Evolutionary conservation across 2,888 invertebrate species (phyloP), one percentile per base, ranked within the genome.

Genomic region (Eudemis profundana): DNA sequence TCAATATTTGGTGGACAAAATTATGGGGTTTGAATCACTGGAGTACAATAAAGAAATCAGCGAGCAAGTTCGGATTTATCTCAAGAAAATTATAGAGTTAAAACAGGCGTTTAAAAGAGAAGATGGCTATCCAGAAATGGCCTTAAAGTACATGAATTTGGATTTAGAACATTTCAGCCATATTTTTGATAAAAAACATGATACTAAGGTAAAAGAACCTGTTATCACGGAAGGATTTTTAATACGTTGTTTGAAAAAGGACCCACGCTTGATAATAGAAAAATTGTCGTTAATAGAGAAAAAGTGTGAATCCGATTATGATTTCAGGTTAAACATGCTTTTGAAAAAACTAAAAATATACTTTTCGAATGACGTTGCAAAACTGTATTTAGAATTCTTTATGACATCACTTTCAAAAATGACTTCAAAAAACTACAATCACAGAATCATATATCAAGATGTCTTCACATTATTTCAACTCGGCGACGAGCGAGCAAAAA

Each of bases 291-390:
- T 69, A 38, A 64, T 76, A 15, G 70, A 71, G 54, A n/a, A 68
- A 5, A 47, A 42, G 12, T 56, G 70, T 66, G 27, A 60, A 38
- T 33, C 67, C 5, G 29, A 27, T 3, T 14, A 15, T 0, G 3
- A 19, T 33, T 67, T 74, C 33, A 69, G 70, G 36, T 61, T 84
- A 0, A 79, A 74, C 36, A 64, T 46, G 3, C 68, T 86, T 1
- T 64, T 85, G n/a, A 78, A 71, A 46, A 85, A 84, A 71, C 56
- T 88, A 3, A 82, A 72, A 74, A 72, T 81, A 51, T 88, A 85
- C 68, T 88, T 84, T 69, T 60, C 74, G 5, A 66, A 79, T 59
- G 85, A 86, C 67, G 54, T 85, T 27, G 74, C 80, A 0, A 73
- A 77, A 62, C 68, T 76, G 17, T 82, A 72, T 66, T 50, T 82